Evolutionary conservation across 1,140 invertebrate genomes (phyloP), one percentile per base, ranked within the genome.

Genomic region (Maconellicoccus hirsutus): DNA sequence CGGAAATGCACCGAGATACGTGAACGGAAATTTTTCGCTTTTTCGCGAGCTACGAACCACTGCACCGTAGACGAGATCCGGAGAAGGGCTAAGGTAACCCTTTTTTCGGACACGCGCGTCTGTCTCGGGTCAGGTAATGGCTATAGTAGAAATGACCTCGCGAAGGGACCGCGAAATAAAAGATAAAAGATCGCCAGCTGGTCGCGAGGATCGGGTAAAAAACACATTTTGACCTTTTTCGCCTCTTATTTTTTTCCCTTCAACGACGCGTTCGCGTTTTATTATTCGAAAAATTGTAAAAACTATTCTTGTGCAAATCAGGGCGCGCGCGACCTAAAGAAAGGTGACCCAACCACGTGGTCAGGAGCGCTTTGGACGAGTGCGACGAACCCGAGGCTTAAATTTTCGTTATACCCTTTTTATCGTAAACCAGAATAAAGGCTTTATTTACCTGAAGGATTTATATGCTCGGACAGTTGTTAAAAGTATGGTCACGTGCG

Each of bases 161-260:
- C 61, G 61, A 66, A 66, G 61, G 61, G 61, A 66, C 61, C 61
- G 61, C 61, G 61, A 66, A n/a, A 66, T 26, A 66, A 66, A 26
- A 26, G 25, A 66, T 66, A 66, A 66, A 66, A 66, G 61, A 26
- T 66, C 61, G 61, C 61, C 61, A 66, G 61, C 61, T 66, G 61
- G 14, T 66, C 25, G 3, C 14, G 3, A 19, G 25, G 16, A 19
- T 66, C 61, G 61, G 61, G 4, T 16, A 22, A 6, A 66, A 66
- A 66, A 66, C 25, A 66, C 10, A 66, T 66, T 66, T 66, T 66
- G 61, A 66, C 61, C 61, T 66, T 66, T 66, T 66, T 66, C 21
- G 10, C 61, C 61, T 66, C 19, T 66, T 66, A 10, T 66, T 3
- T 66, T 66, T 66, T 66, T 66, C 21, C 2, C 25, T 66, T 8